Evolutionary conservation across 2,888 invertebrate genomes (phyloP).

Genomic region (Blastobasis adustella): DNA sequence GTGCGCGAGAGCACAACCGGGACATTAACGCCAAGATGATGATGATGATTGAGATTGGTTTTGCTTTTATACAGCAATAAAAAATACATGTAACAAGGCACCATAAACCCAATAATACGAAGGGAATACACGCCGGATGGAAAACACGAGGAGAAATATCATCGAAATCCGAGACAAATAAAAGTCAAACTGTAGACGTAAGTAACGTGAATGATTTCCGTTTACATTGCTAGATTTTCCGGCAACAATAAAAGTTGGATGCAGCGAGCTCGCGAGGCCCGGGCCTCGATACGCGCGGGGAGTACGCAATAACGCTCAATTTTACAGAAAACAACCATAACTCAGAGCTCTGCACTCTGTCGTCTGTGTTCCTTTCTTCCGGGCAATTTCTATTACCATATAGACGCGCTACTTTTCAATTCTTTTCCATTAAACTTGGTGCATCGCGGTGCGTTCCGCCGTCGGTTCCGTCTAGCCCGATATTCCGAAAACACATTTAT

Average conservation of each 20-base stretch:
- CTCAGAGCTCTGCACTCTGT: slow-evolving; percentile 66
- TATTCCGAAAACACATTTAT: slow-evolving; percentile 70
- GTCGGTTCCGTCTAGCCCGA: slow-evolving; percentile 45
- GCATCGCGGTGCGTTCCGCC: slow-evolving; percentile 57
- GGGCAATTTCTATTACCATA: slow-evolving; percentile 75
- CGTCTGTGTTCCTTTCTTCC: slow-evolving; percentile 71
- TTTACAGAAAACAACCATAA: slow-evolving; percentile 70
- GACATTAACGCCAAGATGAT: no score
- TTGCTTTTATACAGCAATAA: background rate
- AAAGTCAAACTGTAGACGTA: slow-evolving; percentile 29
- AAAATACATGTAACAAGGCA: no score
- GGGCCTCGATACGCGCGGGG: slow-evolving; percentile 36
- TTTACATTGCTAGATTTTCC: slow-evolving; percentile 48
- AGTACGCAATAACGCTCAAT: slow-evolving; percentile 68
- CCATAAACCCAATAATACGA: no score
- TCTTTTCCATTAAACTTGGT: slow-evolving; percentile 75
- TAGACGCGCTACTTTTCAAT: slow-evolving; percentile 75
- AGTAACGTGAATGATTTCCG: slow-evolving; percentile 46
- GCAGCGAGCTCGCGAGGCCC: slow-evolving; percentile 21
- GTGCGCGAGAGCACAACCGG: no score
- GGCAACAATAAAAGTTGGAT: slow-evolving; percentile 43
- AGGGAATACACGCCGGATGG: no score
- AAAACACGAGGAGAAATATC: background rate
- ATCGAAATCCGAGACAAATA: slow-evolving; percentile 18
- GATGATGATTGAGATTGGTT: no score